Evolutionary conservation across 2,888 invertebrate genomes (phyloP).

Genomic region (Macropis europaea): DNA sequence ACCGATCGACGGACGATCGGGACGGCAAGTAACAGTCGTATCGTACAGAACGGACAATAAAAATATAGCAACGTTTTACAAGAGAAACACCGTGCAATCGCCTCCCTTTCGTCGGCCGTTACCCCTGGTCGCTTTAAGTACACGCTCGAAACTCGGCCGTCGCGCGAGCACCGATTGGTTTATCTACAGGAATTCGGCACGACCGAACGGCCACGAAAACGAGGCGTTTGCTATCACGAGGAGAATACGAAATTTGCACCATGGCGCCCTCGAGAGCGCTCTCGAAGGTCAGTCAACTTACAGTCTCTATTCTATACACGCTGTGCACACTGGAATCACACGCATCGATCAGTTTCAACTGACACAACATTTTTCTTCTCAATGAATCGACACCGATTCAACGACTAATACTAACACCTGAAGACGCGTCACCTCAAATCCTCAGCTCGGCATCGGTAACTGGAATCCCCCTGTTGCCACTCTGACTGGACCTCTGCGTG

Average conservation of each 20-base stretch:
- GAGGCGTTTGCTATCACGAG: conserved; percentile 39
- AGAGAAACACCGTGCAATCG: conserved; percentile 40
- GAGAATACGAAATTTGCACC: conserved; percentile 10
- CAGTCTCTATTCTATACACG: conserved; percentile 58
- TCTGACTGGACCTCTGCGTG: conserved; percentile 72
- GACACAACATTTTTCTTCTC: neutral
- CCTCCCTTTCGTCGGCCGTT: conserved; percentile 17
- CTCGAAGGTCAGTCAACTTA: conserved; percentile 50
- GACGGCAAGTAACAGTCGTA: conserved; percentile 33
- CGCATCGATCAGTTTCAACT: neutral
- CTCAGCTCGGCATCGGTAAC: conserved; percentile 65
- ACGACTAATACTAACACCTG: conserved; percentile 16
- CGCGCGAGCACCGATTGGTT: neutral
- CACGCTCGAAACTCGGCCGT: neutral
- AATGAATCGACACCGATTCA: neutral
- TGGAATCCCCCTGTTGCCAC: conserved; percentile 68
- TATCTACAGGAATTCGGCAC: conserved; percentile 38
- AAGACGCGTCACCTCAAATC: conserved; percentile 42
- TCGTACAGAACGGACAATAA: conserved; percentile 21
- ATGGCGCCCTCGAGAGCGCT: conserved; percentile 36
- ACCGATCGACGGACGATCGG: conserved; percentile 23
- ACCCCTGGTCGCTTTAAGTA: neutral
- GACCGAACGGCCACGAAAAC: conserved; percentile 21
- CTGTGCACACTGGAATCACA: conserved; percentile 17
- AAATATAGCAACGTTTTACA: neutral